These are phyloP conservation scores for Leptothorax acervorum DNA, from an alignment of 2,888 invertebrate genomes.

Conservation along the genomic window DNA sequence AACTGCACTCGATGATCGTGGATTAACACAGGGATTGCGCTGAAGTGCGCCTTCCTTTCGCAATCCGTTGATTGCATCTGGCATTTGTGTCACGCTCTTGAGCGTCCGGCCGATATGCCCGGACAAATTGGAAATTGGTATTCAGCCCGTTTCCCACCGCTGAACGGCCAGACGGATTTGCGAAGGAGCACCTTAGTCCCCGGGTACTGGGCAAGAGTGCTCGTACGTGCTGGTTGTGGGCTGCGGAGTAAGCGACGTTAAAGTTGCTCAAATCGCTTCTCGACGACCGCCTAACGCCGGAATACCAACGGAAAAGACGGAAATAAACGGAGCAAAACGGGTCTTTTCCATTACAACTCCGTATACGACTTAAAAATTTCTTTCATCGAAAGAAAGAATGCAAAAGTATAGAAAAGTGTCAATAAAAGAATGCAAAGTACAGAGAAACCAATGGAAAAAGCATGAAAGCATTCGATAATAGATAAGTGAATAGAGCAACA, in stretches of 20 bases:
- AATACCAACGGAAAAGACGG: slow-evolving; percentile 78
- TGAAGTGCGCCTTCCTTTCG: slow-evolving; percentile 65
- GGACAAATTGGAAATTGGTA: slow-evolving; percentile 84
- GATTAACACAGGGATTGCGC: slow-evolving; percentile 73
- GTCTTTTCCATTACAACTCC: background rate
- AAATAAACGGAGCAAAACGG: slow-evolving; percentile 34
- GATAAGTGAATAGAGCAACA: background rate
- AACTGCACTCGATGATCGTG: slow-evolving; percentile 55
- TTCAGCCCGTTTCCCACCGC: slow-evolving; percentile 77
- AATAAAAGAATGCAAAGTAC: background rate
- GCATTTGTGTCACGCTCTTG: slow-evolving; percentile 85
- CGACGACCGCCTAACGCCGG: slow-evolving; percentile 78
- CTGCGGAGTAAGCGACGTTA: slow-evolving; percentile 72
- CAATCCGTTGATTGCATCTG: slow-evolving; percentile 84
- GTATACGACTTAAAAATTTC: background rate
- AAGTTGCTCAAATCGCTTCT: slow-evolving; percentile 84
- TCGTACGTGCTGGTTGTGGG: slow-evolving; percentile 63
- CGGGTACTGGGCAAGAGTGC: slow-evolving; percentile 62
- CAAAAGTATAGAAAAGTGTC: background rate
- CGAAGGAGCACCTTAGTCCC: slow-evolving; percentile 80
- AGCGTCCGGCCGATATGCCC: slow-evolving; percentile 85
- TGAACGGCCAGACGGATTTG: slow-evolving; percentile 85
- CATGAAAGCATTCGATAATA: background rate
- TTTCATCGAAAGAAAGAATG: background rate
- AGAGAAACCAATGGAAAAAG: background rate